Percentiles rank a stretch among this genome's conserved stretches.
Evolutionary conservation across 2,888 invertebrate genomes (phyloP).

Genomic region (Drosophila setosimentum): DNA sequence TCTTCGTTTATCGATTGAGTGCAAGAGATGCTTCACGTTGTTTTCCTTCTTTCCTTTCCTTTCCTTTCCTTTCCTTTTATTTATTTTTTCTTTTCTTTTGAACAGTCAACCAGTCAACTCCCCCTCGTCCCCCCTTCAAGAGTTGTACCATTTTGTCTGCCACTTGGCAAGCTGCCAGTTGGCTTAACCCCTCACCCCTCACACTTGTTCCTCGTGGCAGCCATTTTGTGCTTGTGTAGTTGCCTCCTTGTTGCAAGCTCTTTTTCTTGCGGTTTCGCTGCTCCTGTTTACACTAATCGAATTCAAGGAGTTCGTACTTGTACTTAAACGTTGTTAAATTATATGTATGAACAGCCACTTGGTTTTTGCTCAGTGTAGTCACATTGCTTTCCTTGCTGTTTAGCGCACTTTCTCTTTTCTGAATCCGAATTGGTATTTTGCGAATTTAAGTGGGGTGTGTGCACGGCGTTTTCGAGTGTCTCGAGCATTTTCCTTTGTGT

Average conservation of each 20-base stretch:
- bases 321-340: background rate
- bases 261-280: slow-evolving; percentile 47
- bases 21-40: slow-evolving; percentile 41
- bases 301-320: background rate
- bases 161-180: slow-evolving; percentile 51
- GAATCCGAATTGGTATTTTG: background rate
- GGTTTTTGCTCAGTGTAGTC: slow-evolving; percentile 4
- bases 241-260: slow-evolving; percentile 48
- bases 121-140: background rate
- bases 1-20: slow-evolving; percentile 55
- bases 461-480: slow-evolving; percentile 2
- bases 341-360: background rate
- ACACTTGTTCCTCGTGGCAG: slow-evolving; percentile 39
- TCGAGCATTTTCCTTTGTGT: slow-evolving; percentile 36
- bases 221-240: slow-evolving; percentile 41
- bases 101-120: background rate
- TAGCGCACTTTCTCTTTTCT: slow-evolving; percentile 34
- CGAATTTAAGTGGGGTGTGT: slow-evolving; percentile 6
- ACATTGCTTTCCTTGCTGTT: slow-evolving; percentile 18
- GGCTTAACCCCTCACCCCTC: slow-evolving; percentile 35
- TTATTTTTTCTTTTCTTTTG: background rate
- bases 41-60: slow-evolving; percentile 19
- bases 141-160: slow-evolving; percentile 3
- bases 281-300: slow-evolving; percentile 8
- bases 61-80: no score